A percentile compares a stretch with the other conserved stretches of the same genome.
Conservation (phyloP, 2,113 vertebrate genomes). For the Probosciger aterrimus region DNA sequence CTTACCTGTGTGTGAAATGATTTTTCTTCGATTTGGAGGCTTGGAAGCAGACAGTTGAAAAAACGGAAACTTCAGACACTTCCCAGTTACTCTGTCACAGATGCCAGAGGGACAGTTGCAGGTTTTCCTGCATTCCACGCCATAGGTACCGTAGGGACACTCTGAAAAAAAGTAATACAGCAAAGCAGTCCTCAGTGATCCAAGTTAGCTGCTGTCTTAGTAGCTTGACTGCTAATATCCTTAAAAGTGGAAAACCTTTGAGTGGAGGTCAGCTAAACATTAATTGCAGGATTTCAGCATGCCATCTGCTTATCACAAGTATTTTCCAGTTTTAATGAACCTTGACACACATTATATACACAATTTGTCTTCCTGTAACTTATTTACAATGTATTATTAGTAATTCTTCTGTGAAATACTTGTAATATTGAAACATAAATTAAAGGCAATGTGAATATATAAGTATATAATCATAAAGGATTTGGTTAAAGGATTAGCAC, state of each 20-base stretch:
- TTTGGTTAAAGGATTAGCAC: neutral
- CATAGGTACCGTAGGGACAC: constrained; percentile 91
- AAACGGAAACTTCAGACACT: constrained; percentile 89
- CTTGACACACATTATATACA: neutral
- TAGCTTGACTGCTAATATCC: neutral
- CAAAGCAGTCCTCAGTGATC: neutral
- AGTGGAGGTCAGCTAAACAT: neutral
- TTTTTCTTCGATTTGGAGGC: constrained; percentile 72
- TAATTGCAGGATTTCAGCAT: neutral
- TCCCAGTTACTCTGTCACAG: constrained; percentile 91
- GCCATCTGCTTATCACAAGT: neutral
- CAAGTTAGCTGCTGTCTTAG: neutral
- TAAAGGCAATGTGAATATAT: neutral
- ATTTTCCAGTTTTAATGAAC: neutral
- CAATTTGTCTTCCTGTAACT: neutral
- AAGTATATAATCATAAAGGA: neutral
- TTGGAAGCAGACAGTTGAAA: constrained; percentile 79
- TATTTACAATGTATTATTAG: neutral
- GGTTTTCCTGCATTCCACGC: constrained; percentile 87
- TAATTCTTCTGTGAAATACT: neutral
- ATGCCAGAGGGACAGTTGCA: constrained; percentile 91
- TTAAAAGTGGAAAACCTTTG: neutral
- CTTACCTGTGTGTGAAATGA: constrained; percentile 80
- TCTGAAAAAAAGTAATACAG: constrained; percentile 71
- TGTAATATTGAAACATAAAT: neutral